phyloP scores from a whole-genome alignment of 2,888 invertebrate genomes.

The Achlya flavicornis region DNA sequence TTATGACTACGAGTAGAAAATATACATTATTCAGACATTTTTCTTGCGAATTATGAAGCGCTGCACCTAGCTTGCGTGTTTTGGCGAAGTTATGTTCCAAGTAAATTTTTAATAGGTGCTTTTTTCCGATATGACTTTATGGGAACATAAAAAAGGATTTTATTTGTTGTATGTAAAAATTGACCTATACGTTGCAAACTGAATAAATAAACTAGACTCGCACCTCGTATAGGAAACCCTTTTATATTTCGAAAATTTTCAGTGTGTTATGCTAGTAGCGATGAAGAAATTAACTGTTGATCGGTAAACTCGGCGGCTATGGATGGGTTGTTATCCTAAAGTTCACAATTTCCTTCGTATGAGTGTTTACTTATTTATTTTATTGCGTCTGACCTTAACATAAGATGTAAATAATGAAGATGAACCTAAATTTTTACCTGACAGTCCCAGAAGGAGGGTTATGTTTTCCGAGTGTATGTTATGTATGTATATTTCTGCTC shows the following conservation, averaged over 20 bases:
- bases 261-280: constrained; percentile 31
- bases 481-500: too few relatives aligned
- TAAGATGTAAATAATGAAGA: constrained; percentile 18
- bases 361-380: constrained; percentile 33
- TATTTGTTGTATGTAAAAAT: constrained; percentile 34
- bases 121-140: constrained; percentile 30
- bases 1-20: constrained; percentile 54
- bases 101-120: constrained; percentile 42
- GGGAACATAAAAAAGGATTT: constrained; percentile 25
- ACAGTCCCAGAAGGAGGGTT: not conserved
- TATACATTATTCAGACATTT: constrained; percentile 70
- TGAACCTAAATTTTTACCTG: too few relatives aligned
- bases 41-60: constrained; percentile 70
- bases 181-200: constrained; percentile 35
- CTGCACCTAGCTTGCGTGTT: constrained; percentile 68
- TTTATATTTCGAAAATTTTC: not conserved
- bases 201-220: constrained; percentile 22
- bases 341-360: not conserved
- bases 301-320: constrained; percentile 45
- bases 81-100: constrained; percentile 53
- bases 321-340: too few relatives aligned
- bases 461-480: not conserved
- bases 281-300: constrained; percentile 60
- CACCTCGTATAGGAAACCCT: constrained; percentile 20
- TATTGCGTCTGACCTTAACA: constrained; percentile 51